phyloP scores from a whole-genome alignment of 92 coral and sea anemone genomes.

The Hydrozoanthus gracilis region DNA sequence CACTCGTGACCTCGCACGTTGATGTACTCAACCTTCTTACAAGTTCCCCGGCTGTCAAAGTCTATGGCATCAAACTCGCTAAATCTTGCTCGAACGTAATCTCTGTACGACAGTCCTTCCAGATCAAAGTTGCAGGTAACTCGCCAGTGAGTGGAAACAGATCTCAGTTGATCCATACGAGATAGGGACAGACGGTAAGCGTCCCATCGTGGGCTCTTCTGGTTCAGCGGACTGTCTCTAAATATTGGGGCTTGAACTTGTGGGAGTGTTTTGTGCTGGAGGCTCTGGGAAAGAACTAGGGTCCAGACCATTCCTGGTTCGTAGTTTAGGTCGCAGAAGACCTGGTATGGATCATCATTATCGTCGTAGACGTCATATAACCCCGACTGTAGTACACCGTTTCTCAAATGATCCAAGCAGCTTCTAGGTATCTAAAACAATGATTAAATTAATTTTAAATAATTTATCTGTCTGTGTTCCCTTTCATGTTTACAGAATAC shows the following conservation, averaged over 20 bases:
- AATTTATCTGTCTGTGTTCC: no score
- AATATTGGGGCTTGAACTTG: neutral
- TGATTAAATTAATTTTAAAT: no score
- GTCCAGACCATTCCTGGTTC: no score
- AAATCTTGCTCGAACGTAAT: neutral
- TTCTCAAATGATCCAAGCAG: neutral
- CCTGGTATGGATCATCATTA: neutral
- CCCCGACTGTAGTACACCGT: neutral
- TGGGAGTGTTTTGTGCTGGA: neutral
- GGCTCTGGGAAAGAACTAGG: neutral
- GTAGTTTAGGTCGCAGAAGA: neutral
- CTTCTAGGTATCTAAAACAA: neutral
- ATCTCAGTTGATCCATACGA: no score
- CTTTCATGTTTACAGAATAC: no score
- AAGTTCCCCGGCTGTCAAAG: neutral
- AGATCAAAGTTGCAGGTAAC: no score
- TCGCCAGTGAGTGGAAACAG: no score
- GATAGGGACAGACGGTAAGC: no score
- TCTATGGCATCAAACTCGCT: no score
- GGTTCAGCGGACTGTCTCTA: neutral
- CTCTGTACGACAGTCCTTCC: no score
- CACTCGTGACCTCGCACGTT: slow-evolving; percentile 53
- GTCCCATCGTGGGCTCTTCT: no score
- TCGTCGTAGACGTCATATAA: neutral
- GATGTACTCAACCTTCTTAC: slow-evolving; percentile 45